A percentile compares a stretch with the other conserved stretches of the same genome.
These are phyloP conservation scores for Graphium colonna DNA, from an alignment of 2,888 invertebrate genomes.

Conservation along the genomic window DNA sequence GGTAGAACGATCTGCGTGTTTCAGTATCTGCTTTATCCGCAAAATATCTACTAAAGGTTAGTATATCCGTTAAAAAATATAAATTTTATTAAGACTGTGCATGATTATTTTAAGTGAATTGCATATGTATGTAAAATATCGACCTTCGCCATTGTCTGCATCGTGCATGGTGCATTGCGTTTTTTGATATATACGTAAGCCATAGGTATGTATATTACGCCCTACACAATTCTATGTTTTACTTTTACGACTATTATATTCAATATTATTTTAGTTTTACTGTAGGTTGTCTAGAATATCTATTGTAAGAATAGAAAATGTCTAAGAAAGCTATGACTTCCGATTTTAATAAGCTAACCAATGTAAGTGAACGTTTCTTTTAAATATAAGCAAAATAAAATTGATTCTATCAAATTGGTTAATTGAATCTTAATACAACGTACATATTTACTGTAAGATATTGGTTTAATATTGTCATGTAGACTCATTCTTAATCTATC, in stretches of 20 bases:
- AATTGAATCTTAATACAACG: too few species aligned
- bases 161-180: slow-evolving; percentile 80
- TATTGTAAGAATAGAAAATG: background rate
- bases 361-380: too few species aligned
- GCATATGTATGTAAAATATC: slow-evolving; percentile 56
- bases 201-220: slow-evolving; percentile 28
- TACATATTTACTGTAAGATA: too few species aligned
- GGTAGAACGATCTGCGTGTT: slow-evolving; percentile 74
- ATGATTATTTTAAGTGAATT: slow-evolving; percentile 33
- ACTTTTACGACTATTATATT: slow-evolving; percentile 3
- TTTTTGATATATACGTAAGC: slow-evolving; percentile 49
- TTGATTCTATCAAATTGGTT: too few species aligned
- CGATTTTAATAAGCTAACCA: background rate
- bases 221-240: slow-evolving; percentile 13
- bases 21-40: slow-evolving; percentile 66
- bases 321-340: background rate
- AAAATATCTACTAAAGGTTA: slow-evolving; percentile 70
- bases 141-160: slow-evolving; percentile 80
- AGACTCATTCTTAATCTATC: too few species aligned
- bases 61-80: slow-evolving; percentile 42
- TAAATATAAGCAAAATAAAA: too few species aligned
- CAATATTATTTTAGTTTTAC: background rate
- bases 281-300: background rate
- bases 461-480: too few species aligned
- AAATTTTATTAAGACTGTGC: slow-evolving; percentile 19